A percentile compares a stretch with the other conserved stretches of the same genome.
These are phyloP conservation scores for Acropora tenuis DNA, from an alignment of 64 coral and sea anemone genomes.

Conservation along the genomic window DNA sequence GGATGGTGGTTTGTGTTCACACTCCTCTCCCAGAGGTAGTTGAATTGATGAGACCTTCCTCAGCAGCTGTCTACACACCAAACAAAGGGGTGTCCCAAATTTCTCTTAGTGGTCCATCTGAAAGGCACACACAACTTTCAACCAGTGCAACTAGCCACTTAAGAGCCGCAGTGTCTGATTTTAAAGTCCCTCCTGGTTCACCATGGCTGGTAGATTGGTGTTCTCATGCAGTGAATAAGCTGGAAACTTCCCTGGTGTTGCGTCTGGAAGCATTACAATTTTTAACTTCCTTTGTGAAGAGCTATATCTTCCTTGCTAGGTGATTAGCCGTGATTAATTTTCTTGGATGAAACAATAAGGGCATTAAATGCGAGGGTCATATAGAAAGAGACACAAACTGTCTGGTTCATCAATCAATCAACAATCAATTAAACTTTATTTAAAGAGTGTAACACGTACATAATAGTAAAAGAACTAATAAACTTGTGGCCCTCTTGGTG, in stretches of 20 bases:
- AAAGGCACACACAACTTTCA: neutral
- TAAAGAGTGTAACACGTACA: no score
- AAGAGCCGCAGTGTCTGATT: neutral
- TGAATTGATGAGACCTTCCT: conserved; percentile 66
- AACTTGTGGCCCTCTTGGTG: no score
- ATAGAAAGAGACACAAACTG: no score
- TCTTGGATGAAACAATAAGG: neutral
- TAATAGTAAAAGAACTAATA: no score
- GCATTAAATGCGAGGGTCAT: no score
- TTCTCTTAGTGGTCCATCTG: neutral
- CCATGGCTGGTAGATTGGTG: conserved; percentile 76
- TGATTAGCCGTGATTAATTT: neutral
- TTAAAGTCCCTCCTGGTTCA: conserved; percentile 10
- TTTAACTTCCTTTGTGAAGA: conserved; percentile 81
- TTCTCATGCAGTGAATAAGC: conserved; percentile 10
- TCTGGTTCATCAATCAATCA: no score
- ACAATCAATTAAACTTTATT: no score
- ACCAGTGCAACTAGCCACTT: neutral
- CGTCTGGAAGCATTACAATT: conserved; percentile 86
- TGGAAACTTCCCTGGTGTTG: conserved; percentile 52
- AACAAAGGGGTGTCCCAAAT: neutral
- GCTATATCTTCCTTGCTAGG: conserved; percentile 84
- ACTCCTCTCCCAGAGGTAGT: conserved; percentile 86
- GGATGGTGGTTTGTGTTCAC: conserved; percentile 89
- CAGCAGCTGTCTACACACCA: neutral